Conservation (phyloP, 2,113 vertebrate species). For the Hiodon alosoides region DNA sequence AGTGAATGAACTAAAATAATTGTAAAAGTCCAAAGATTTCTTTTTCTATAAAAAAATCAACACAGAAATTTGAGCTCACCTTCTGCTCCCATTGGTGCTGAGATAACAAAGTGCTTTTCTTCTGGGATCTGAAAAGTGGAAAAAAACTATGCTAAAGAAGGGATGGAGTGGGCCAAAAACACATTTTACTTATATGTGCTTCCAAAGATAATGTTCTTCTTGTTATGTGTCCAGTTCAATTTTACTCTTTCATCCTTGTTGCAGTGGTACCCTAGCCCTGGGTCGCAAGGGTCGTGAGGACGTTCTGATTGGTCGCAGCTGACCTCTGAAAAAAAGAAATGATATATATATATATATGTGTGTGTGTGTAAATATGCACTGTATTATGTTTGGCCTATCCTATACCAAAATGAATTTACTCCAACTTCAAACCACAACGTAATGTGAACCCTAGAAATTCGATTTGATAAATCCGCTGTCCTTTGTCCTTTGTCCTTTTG, state of each 20-base stretch:
- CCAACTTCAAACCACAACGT: conserved; percentile 21
- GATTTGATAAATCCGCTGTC: conserved; percentile 38
- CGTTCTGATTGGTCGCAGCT: too few relatives aligned
- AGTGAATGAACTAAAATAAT: background rate
- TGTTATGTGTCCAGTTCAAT: background rate
- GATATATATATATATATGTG: too few relatives aligned
- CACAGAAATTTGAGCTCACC: background rate
- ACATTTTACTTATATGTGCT: too few relatives aligned
- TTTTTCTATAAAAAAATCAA: conserved; percentile 2
- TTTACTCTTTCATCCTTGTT: background rate
- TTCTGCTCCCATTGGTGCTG: background rate
- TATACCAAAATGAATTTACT: background rate
- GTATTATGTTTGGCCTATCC: conserved; percentile 9
- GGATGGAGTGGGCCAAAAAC: background rate
- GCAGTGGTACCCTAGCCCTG: too few relatives aligned
- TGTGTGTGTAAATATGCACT: too few relatives aligned
- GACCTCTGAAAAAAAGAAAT: too few relatives aligned
- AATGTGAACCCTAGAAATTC: conserved; percentile 31
- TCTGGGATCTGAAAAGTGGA: background rate
- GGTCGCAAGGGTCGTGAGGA: too few relatives aligned
- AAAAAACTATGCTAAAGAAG: background rate
- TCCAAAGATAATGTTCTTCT: too few relatives aligned
- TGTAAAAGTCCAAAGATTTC: background rate
- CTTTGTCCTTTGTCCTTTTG: conserved; percentile 32
- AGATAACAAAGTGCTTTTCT: background rate